Conservation (phyloP, 92 coral and sea anemone genomes). For the Parazoanthus darwini region DNA sequence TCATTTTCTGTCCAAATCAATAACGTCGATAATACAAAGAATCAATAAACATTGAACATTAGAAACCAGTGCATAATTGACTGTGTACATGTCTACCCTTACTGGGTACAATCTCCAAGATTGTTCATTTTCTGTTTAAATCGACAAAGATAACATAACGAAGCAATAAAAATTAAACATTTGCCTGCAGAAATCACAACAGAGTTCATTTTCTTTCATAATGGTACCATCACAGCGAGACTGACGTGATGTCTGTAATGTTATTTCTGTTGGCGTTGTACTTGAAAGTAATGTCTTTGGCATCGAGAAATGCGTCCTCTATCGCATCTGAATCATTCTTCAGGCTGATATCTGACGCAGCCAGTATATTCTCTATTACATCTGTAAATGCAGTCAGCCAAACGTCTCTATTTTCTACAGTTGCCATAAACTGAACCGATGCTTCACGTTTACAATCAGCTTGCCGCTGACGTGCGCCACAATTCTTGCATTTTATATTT, state of each 20-base stretch:
- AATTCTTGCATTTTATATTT: conserved; percentile 41
- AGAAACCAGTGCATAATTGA: no score
- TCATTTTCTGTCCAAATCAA: not conserved
- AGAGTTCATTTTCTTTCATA: not conserved
- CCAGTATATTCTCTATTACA: conserved; percentile 5
- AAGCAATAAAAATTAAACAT: not conserved
- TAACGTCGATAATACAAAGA: no score
- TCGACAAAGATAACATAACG: not conserved
- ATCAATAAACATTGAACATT: no score
- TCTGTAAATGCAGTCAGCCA: conserved; percentile 46
- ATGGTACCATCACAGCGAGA: conserved; percentile 16
- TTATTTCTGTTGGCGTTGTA: conserved; percentile 31
- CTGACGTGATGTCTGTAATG: conserved; percentile 3
- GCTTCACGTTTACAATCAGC: not conserved
- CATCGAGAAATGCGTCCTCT: conserved; percentile 32
- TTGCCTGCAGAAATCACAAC: not conserved
- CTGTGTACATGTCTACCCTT: no score
- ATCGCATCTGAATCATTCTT: conserved; percentile 21
- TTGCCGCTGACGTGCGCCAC: conserved; percentile 31
- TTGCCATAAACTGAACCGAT: no score
- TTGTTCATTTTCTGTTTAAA: no score
- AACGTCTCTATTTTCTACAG: no score
- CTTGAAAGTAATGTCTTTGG: conserved; percentile 5
- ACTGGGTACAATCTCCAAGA: no score
- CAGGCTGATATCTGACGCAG: not conserved